Conservation (phyloP, 2,113 vertebrate species). For the Cyprichromis sp. region DNA sequence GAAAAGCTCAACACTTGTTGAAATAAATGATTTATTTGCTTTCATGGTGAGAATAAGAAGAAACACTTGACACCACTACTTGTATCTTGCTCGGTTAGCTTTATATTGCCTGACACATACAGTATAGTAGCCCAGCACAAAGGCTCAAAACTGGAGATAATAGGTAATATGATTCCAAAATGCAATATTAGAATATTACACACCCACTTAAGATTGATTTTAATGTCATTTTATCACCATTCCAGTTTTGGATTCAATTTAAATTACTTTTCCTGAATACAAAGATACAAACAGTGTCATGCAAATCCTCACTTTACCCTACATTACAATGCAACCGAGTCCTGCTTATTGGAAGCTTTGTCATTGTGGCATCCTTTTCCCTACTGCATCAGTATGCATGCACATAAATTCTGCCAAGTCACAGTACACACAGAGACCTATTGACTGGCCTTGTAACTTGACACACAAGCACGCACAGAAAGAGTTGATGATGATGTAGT, state of each 20-base stretch:
- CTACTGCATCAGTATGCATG: slow-evolving; percentile 7
- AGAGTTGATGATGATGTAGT: background rate
- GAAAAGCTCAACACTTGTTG: background rate
- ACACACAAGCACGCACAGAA: background rate
- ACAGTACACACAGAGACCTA: slow-evolving; percentile 24
- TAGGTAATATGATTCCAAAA: background rate
- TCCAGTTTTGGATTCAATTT: background rate
- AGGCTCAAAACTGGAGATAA: background rate
- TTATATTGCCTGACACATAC: background rate
- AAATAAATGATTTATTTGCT: background rate
- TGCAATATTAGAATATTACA: background rate
- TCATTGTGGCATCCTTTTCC: background rate
- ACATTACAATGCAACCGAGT: background rate
- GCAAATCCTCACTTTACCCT: background rate
- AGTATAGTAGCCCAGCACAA: background rate
- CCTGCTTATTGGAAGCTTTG: background rate
- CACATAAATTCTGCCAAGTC: slow-evolving; percentile 10
- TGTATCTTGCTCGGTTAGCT: background rate
- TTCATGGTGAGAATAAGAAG: background rate
- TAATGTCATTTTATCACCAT: background rate
- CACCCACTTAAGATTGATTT: background rate
- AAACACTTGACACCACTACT: background rate
- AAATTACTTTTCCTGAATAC: background rate
- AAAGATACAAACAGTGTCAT: background rate
- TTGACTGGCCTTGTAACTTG: slow-evolving; percentile 15